A percentile compares a stretch with the other conserved stretches of the same genome.
Conservation (phyloP, 2,888 invertebrate genomes). For the Idaea aversata region DNA sequence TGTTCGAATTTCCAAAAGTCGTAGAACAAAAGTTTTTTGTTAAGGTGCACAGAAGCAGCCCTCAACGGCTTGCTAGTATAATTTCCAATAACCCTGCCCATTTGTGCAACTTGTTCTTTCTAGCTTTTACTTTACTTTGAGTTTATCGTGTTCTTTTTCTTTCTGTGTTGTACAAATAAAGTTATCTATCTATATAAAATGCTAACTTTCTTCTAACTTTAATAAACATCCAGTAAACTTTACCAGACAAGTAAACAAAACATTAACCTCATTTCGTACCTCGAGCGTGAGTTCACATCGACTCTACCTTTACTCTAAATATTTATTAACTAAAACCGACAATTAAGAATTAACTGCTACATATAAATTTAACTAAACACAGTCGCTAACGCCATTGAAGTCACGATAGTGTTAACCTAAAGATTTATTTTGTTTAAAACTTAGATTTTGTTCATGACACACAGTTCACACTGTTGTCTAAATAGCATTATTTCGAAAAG, state of each 20-base stretch:
- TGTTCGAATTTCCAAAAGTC: too few relatives aligned
- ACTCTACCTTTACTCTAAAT: neutral
- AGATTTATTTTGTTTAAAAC: conserved; percentile 10
- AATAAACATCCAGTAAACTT: neutral
- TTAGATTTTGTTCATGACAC: neutral
- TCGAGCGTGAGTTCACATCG: neutral
- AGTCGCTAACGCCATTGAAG: conserved; percentile 49
- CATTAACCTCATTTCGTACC: neutral
- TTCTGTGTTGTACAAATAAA: too few relatives aligned
- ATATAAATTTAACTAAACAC: conserved; percentile 1
- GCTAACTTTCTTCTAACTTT: neutral
- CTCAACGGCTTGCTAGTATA: too few relatives aligned
- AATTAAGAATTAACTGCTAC: neutral
- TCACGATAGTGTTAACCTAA: conserved; percentile 49
- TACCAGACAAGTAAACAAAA: neutral
- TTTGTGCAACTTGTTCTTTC: too few relatives aligned
- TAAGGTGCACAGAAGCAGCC: too few relatives aligned
- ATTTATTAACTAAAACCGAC: conserved; percentile 1
- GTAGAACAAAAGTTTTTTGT: too few relatives aligned
- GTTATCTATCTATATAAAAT: too few relatives aligned
- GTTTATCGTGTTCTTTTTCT: too few relatives aligned
- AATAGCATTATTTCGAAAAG: too few relatives aligned
- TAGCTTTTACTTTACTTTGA: too few relatives aligned
- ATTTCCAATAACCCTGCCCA: too few relatives aligned
- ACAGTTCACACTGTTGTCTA: too few relatives aligned